These are phyloP conservation scores for Rhodophaea formosa DNA, from an alignment of 2,888 invertebrate genomes.

Conservation along the genomic window DNA sequence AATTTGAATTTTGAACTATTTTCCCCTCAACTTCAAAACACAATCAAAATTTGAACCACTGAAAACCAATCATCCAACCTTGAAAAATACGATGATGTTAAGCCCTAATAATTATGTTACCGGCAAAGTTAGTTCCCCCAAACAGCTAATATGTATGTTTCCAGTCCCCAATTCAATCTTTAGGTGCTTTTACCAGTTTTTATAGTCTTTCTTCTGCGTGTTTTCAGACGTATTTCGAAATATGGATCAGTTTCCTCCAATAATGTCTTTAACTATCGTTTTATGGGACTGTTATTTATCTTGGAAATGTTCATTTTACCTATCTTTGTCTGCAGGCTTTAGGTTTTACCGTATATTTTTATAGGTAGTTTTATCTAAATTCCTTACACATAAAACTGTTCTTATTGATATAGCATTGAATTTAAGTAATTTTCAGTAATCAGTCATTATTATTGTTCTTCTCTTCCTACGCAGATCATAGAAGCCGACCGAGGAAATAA, in stretches of 20 bases:
- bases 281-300: background rate
- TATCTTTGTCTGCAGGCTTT: background rate
- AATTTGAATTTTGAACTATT: no score
- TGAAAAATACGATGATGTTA: background rate
- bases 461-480: no score
- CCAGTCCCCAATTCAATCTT: background rate
- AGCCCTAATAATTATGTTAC: background rate
- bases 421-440: no score
- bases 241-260: slow-evolving; percentile 7
- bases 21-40: no score
- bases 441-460: no score
- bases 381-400: no score
- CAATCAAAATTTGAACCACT: no score
- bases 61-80: no score
- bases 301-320: background rate
- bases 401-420: no score
- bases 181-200: slow-evolving; percentile 6
- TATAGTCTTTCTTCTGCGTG: slow-evolving; percentile 4
- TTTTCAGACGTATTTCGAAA: slow-evolving; percentile 1
- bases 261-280: slow-evolving; percentile 2
- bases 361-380: no score
- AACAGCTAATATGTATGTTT: slow-evolving; percentile 9
- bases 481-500: no score
- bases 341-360: background rate
- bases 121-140: slow-evolving; percentile 6